A percentile compares a stretch with the other conserved stretches of the same genome.
phyloP scores from a whole-genome alignment of 2,113 vertebrate genomes.

The Vulpes ferrilata region DNA sequence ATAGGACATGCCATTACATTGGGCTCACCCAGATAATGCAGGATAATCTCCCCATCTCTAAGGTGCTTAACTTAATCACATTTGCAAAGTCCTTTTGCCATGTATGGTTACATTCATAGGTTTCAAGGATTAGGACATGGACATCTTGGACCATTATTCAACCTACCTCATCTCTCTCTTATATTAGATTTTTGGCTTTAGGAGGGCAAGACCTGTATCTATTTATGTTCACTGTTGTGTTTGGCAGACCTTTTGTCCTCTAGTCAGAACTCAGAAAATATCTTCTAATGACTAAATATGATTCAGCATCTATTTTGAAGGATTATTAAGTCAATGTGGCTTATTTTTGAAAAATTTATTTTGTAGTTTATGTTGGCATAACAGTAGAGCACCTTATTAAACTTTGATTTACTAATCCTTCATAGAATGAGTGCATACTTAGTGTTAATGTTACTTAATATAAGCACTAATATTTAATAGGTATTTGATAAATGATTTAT shows the following conservation, averaged over 20 bases:
- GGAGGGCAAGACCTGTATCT: neutral
- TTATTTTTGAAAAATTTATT: constrained; percentile 26
- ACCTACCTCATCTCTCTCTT: neutral
- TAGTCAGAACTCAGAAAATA: neutral
- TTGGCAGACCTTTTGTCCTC: neutral
- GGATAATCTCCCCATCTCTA: neutral
- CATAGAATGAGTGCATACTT: neutral
- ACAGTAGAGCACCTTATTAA: constrained; percentile 1
- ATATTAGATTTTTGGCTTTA: constrained; percentile 34
- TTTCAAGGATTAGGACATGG: neutral
- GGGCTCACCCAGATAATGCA: neutral
- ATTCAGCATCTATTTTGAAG: neutral
- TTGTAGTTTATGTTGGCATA: neutral
- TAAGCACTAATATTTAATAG: constrained; percentile 10
- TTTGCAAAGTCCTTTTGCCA: neutral
- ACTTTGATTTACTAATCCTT: constrained; percentile 24
- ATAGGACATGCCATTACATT: neutral
- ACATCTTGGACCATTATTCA: neutral
- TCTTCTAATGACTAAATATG: neutral
- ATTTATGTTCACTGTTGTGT: neutral
- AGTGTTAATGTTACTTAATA: neutral
- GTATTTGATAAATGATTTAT: neutral
- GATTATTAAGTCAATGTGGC: neutral
- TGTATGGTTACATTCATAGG: neutral
- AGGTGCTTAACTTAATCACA: neutral